Base-by-base conservation (phyloP, 2,888 invertebrate genomes). In the Urechis unicinctus region DNA sequence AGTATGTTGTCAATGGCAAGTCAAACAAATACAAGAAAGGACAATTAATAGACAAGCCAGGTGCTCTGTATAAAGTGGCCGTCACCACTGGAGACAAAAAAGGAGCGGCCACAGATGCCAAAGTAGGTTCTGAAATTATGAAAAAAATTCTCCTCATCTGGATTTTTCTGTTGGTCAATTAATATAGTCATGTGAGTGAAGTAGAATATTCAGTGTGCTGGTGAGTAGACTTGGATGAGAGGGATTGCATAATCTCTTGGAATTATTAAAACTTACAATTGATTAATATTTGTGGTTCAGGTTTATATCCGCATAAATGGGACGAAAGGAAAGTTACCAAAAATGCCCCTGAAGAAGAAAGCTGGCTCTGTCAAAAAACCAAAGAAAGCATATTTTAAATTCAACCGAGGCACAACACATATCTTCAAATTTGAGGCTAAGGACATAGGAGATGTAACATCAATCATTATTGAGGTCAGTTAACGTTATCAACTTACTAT, bases 391-490 rank as follows among this genome's bases (percentile, higher is more conserved):
- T 55, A 65, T 5, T 77, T 75, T 57, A 68, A 68, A 50, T 78
- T 77, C 60, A 64, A 69, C 30, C 70, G 67, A 50, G 77, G 76
- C 6, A 70, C 75, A 2, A 75, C 74, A 6, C 71, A 78, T 59
- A 62, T 72, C 28, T 78, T 78, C 56, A 74, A 74, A 58, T 62
- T 77, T 41, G 62, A 65, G 51, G 73, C 70, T 4, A 69, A 71
- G 30, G 73, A 78, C 58, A 64, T 78, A 28, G 78, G 78, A 29
- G 70, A 76, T 45, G 55, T 78, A 17, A 67, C 68, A 51, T 73
- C 74, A 22, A 61, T 77, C 25, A 56, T 67, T 24, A 63, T 78
- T 52, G 78, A 78, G 72, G 78, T 78, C 62, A 50, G 59, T 52
- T n/a, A 26, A 6, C 36, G 17, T 13, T 17, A 36, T 36, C 36